Base-by-base conservation (phyloP, 2,797 vertebrate species). In the Oryzias sinensis region DNA sequence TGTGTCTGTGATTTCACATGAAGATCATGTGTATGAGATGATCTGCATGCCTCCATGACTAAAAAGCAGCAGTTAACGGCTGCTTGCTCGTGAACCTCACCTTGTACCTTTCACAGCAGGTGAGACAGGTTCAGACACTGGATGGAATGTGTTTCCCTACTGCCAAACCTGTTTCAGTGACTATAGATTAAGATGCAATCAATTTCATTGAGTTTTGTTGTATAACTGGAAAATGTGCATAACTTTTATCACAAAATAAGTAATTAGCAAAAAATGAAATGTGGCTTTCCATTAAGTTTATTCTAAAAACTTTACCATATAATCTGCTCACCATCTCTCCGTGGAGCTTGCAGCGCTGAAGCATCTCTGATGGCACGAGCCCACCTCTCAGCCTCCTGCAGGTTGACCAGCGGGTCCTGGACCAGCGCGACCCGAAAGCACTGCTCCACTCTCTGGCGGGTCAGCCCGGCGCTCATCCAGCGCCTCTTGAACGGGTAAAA, bases 401-500 rank as follows among this genome's bases (percentile, higher is more conserved):
- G 87, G 83, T 92, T 94, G 43, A 65, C 72, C 17, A 76, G 80
- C 50, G 88, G 81, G 69, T 92, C 92, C 70, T 74, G 81, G 45
- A 72, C 84, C 48, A 41, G 65, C 47, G 60, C 77, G 49, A 92
- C 91, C 81, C 91, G 86, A 84, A 95, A 94, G 62, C 90, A 85
- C 79, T 91, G 90, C 82, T 93, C 93, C 66, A 91, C 83, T 50
- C 90, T 86, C 62, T 92, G 92, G 0, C 95, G 89, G 81, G 88
- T 76, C 62, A 84, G 66, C 1, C 81, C 82, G 13, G 89, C 76
- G 69, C 89, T 87, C 88, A 92, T 91, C 87, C 92, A 91, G 53
- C 89, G 83, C 70, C 86, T 75, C 72, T 79, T 88, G 51, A 89
- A 65, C 29, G 93, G 93, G 82, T 94, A 95, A 68, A 94, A 93